Base-by-base conservation (phyloP, 2,888 invertebrate genomes). In the Nomada ruficornis region DNA sequence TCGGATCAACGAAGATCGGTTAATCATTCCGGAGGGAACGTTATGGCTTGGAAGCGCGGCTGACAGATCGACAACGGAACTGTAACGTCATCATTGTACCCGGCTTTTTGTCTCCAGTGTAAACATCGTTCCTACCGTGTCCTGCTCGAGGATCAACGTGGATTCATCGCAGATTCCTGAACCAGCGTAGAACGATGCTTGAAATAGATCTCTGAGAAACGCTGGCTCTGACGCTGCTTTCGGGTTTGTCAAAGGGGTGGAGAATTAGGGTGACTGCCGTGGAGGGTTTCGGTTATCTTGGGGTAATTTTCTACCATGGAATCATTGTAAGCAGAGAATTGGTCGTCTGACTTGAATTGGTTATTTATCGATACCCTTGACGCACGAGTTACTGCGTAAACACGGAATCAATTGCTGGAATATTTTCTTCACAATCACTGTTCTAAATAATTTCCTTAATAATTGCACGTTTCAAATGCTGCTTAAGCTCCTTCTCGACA, bases 71-170 rank as follows among this genome's bases (percentile, higher is more conserved):
- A 78, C 86, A 85, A 85, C 87, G 84, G 84, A 86, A 87, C 82
- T 75, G 87, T 89, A 86, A 87, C 86, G 88, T 90, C 89, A 89
- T 89, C 87, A 86, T 89, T 89, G 86, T 80, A 76, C 77, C 80
- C 68, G 71, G 77, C 81, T 84, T 86, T 83, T 87, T 83, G 85
- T 87, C 83, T 83, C 82, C 83, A 82, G 79, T 86, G 86, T 85
- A 82, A 85, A 82, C 86, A 86, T 73, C 75, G 83, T 74, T 64
- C 72, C 73, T 67, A 78, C 63, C 74, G 20, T 68, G 60, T 54
- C 76, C 67, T 36, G 69, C 55, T 59, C 76, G 29, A 29, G 80
- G 79, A 80, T 80, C 79, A 79, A 80, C 79, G 26, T 50, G 70
- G 80, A 80, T 78, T 59, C 65, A 18, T 15, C 10, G 26, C 20